Evolutionary conservation across 2,113 vertebrate genomes (phyloP).

Genomic region (Pterocles gutturalis): DNA sequence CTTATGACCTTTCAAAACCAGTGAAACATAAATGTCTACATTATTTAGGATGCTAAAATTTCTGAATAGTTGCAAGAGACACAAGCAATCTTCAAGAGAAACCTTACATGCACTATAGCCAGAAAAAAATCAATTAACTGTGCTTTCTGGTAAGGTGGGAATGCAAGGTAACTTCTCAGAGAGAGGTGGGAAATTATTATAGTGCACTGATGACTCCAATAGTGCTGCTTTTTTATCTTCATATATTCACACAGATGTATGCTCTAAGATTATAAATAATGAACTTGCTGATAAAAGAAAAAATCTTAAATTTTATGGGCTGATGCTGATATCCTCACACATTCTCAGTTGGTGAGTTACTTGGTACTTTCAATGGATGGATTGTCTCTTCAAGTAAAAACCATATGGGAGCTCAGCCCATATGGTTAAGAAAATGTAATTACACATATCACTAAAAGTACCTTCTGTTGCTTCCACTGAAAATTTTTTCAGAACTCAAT

Average conservation of each 20-base stretch:
- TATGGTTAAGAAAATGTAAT: background rate
- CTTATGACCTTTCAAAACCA: constrained; percentile 4
- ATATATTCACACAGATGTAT: background rate
- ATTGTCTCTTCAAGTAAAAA: background rate
- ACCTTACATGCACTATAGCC: background rate
- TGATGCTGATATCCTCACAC: background rate
- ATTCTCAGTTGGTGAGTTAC: background rate
- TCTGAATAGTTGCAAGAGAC: background rate
- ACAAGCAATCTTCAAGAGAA: background rate
- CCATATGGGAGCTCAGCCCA: background rate
- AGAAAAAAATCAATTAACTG: background rate
- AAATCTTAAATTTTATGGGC: background rate
- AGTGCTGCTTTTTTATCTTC: background rate
- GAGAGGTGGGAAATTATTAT: background rate
- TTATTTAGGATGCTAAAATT: background rate
- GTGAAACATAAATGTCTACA: background rate
- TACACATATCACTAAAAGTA: background rate
- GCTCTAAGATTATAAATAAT: background rate
- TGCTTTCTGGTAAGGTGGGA: background rate
- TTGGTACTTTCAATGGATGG: background rate
- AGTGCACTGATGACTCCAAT: background rate
- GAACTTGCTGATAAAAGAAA: background rate
- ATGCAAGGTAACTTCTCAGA: background rate
- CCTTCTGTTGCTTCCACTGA: background rate
- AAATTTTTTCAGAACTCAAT: background rate